A percentile compares a stretch with the other conserved stretches of the same genome.
Evolutionary conservation across 2,113 vertebrate genomes (phyloP).

Genomic region (Addax nasomaculatus): DNA sequence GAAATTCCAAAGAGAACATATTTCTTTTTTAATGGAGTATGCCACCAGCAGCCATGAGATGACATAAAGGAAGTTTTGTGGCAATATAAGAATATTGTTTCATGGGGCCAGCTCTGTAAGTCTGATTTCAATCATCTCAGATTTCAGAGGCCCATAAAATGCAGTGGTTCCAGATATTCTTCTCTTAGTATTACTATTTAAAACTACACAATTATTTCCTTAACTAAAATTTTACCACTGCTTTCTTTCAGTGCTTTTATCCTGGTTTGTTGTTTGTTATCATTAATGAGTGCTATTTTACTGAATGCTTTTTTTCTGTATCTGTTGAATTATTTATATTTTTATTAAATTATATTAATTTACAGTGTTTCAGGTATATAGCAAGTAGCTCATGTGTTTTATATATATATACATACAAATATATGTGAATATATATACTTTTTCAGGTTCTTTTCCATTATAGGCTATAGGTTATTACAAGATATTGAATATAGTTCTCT

Average conservation of each 20-base stretch:
- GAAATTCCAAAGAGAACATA: background rate
- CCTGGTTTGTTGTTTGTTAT: background rate
- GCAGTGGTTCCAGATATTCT: background rate
- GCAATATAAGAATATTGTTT: background rate
- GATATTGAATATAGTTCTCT: background rate
- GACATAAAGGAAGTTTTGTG: background rate
- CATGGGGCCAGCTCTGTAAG: background rate
- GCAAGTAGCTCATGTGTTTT: background rate
- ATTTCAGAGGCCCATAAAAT: background rate
- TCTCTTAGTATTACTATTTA: background rate
- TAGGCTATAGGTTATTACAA: background rate
- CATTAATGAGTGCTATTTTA: background rate
- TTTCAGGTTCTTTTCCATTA: background rate
- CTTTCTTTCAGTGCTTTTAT: background rate
- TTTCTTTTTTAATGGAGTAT: constrained; percentile 26
- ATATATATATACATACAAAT: background rate
- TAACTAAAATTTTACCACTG: background rate
- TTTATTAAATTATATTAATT: background rate
- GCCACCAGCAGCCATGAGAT: background rate
- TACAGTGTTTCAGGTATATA: background rate
- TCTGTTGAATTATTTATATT: background rate
- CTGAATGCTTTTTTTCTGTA: background rate
- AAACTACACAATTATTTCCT: background rate
- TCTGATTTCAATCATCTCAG: background rate
- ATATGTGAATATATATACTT: background rate